phyloP scores from a whole-genome alignment of 2,113 vertebrate genomes.

The Pomatorhinus ruficollis region DNA sequence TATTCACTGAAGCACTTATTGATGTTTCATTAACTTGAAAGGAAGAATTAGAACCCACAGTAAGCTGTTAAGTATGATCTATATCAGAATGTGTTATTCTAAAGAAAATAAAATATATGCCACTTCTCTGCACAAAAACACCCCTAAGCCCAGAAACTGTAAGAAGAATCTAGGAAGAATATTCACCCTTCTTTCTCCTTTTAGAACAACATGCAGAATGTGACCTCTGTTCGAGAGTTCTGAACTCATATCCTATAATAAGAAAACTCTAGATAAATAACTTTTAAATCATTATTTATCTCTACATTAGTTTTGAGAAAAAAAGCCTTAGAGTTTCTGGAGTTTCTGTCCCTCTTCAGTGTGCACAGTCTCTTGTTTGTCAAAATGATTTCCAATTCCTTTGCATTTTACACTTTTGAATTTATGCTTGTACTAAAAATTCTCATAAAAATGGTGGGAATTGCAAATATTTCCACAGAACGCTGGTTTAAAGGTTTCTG shows the following conservation, averaged over 20 bases:
- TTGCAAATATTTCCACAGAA: not conserved
- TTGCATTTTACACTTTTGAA: not conserved
- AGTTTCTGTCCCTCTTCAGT: not conserved
- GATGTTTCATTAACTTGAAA: slow-evolving; percentile 1
- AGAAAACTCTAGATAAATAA: not conserved
- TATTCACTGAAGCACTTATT: not conserved
- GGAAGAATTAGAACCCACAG: not conserved
- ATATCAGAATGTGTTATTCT: not conserved
- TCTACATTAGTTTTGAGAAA: not conserved
- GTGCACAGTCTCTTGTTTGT: not conserved
- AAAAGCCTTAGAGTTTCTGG: not conserved
- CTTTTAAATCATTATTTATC: not conserved
- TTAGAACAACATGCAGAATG: not conserved
- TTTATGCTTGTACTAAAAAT: not conserved
- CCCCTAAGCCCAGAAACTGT: accelerated
- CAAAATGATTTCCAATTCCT: not conserved
- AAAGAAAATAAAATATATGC: not conserved
- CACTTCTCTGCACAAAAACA: not conserved
- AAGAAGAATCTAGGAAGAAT: not conserved
- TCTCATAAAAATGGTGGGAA: not conserved
- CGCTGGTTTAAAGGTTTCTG: not conserved
- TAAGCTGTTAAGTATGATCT: not conserved
- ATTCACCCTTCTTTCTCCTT: not conserved
- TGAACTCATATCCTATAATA: not conserved
- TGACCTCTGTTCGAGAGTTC: not conserved